A percentile compares a stretch with the other conserved stretches of the same genome.
phyloP scores from a whole-genome alignment of 2,888 invertebrate genomes.

The Eupithecia subumbrata region DNA sequence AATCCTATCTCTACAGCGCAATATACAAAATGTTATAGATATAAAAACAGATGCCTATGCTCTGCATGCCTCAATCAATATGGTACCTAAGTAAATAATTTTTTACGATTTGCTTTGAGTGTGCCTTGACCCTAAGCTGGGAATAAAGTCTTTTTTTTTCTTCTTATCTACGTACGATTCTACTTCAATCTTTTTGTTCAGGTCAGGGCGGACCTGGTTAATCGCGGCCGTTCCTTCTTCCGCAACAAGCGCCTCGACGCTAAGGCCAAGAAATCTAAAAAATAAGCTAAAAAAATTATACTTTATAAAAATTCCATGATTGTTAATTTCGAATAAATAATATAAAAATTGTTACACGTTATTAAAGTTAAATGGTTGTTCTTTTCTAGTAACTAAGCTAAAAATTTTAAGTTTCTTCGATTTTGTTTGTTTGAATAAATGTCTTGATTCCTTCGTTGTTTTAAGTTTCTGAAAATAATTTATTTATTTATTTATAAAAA shows the following conservation, averaged over 20 bases:
- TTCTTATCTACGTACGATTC: no score
- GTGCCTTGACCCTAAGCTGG: no score
- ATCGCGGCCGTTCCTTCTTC: conserved; percentile 19
- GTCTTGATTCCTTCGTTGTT: neutral
- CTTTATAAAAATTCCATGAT: neutral
- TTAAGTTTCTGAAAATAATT: no score
- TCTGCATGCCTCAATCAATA: no score
- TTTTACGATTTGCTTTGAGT: no score
- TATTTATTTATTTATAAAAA: no score
- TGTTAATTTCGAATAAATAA: neutral
- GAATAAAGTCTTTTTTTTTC: no score
- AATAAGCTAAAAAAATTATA: neutral
- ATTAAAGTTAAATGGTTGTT: neutral
- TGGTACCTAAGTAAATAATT: no score
- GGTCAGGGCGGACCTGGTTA: neutral
- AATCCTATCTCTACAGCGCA: no score
- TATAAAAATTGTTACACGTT: no score
- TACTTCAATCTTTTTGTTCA: neutral
- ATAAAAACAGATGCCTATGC: no score
- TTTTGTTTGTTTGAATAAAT: conserved; percentile 5
- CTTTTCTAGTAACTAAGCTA: neutral
- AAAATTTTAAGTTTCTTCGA: neutral
- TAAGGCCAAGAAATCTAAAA: conserved; percentile 4
- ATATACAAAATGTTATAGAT: no score
- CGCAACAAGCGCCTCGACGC: conserved; percentile 4